Conservation (phyloP, 2,797 vertebrate genomes). For the Chaetophractus vellerosus region DNA sequence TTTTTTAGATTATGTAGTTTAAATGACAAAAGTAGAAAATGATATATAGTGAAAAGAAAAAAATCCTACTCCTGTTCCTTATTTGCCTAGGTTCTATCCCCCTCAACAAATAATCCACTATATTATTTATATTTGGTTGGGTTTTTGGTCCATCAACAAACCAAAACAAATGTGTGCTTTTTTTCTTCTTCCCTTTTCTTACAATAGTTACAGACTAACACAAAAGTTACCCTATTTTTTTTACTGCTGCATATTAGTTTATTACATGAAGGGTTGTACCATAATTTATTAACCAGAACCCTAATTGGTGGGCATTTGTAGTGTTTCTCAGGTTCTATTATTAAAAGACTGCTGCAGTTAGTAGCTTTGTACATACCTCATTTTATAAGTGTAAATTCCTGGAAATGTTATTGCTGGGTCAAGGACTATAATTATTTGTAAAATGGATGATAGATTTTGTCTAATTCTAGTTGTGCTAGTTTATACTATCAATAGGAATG, state of each 20-base stretch:
- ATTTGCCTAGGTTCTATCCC: background rate
- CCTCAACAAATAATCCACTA: background rate
- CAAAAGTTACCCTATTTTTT: background rate
- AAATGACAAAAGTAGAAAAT: slow-evolving; percentile 28
- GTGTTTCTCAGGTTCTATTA: slow-evolving; percentile 20
- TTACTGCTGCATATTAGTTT: background rate
- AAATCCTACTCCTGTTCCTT: background rate
- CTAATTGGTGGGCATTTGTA: background rate
- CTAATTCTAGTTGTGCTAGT: background rate
- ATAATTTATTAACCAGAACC: background rate
- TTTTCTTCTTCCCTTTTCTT: background rate
- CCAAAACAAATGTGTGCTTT: background rate
- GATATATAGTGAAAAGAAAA: background rate
- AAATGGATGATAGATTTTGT: slow-evolving; percentile 41
- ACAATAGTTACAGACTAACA: background rate
- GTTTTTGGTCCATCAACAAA: background rate
- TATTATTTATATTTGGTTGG: slow-evolving; percentile 28
- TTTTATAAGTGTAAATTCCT: slow-evolving; percentile 30
- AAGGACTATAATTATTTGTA: background rate
- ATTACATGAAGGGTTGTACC: background rate
- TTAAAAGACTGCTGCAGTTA: background rate
- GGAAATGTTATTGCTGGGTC: slow-evolving; percentile 21
- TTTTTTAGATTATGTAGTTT: background rate
- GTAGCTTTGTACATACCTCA: background rate
- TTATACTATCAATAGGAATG: background rate